Base-by-base conservation (phyloP, 2,113 vertebrate genomes). In the Dolichotis patagonum region DNA sequence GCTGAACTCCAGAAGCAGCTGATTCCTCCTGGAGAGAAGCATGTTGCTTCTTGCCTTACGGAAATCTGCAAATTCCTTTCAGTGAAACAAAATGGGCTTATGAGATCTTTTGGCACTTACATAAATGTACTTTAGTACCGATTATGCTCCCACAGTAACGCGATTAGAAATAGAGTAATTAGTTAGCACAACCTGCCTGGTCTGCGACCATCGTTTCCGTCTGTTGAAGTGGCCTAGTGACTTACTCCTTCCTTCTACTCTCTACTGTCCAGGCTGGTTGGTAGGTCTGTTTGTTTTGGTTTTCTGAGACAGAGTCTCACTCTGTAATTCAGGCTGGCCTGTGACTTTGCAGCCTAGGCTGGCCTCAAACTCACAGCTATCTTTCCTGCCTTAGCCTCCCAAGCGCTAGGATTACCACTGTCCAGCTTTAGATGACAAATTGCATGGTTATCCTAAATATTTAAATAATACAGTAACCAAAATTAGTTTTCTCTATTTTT, bases 11-110 rank as follows among this genome's bases (percentile, higher is more conserved):
- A 99, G 96, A 67, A 99, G 98, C 54, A 99, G 98, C 95, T 99
- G 99, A 97, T 99, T 99, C 98, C 99, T 99, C 35, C 99, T 99
- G 9, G 99, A 99, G 20, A 99, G 99, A 91, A 99, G 99, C 99
- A 99, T 99, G 98, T 99, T 99, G 4, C 99, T 99, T 67, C 99
- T 98, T 97, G 99, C 99, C 20, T 98, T 99, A 82, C 99, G 99
- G 97, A 99, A 99, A 63, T 98, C 98, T 63, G 98, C 98, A 97
- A 99, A 99, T 84, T 98, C 98, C 99, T 99, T 95, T 32, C 97
- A 97, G 97, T 62, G 3, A 97, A 77, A 0, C 62, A 67, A 91
- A 86, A 32, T 0, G 22, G 35, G 32, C 1, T 87, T 5, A 16
- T 95, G 93, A 97, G 28, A 52, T 35, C 71, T 35, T 35, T 35